phyloP scores from a whole-genome alignment of 2,797 vertebrate species.

The Oryzias dopingdopingensis region DNA sequence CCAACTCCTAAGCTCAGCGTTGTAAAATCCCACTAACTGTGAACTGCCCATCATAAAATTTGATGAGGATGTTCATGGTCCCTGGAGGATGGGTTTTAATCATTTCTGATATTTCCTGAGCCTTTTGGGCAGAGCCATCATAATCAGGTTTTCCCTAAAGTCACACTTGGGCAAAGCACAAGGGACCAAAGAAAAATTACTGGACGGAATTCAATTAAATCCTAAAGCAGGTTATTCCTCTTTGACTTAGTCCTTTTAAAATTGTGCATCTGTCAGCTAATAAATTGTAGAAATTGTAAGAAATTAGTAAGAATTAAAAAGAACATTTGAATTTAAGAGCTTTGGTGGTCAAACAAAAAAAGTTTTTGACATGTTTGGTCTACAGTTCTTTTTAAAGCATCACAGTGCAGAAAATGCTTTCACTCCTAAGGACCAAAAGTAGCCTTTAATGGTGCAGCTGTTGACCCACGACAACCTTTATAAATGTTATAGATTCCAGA shows the following conservation, averaged over 20 bases:
- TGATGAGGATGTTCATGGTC: constrained; percentile 15
- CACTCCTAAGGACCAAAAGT: too few relatives aligned
- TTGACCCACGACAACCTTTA: too few relatives aligned
- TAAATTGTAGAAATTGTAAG: background rate
- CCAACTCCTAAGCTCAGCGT: constrained; percentile 2
- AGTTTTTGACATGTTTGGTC: too few relatives aligned
- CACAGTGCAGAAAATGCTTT: too few relatives aligned
- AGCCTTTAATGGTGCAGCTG: too few relatives aligned
- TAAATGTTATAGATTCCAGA: too few relatives aligned
- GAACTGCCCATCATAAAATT: constrained; percentile 13
- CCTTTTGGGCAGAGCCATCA: background rate
- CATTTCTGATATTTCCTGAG: constrained; percentile 5
- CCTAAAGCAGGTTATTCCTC: background rate
- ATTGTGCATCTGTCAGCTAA: background rate
- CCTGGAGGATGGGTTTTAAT: constrained; percentile 5
- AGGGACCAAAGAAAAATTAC: constrained; percentile 4
- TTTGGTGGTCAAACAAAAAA: too few relatives aligned
- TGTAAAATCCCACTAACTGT: constrained; percentile 3
- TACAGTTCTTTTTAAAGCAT: too few relatives aligned
- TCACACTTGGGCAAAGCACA: background rate
- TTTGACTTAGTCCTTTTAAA: background rate
- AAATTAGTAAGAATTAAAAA: too few relatives aligned
- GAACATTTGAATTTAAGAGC: too few relatives aligned
- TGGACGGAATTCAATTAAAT: constrained; percentile 1
- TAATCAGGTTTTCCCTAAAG: background rate